These are phyloP conservation scores for Ophion ventricosus DNA, from an alignment of 2,888 invertebrate genomes.

Conservation along the genomic window DNA sequence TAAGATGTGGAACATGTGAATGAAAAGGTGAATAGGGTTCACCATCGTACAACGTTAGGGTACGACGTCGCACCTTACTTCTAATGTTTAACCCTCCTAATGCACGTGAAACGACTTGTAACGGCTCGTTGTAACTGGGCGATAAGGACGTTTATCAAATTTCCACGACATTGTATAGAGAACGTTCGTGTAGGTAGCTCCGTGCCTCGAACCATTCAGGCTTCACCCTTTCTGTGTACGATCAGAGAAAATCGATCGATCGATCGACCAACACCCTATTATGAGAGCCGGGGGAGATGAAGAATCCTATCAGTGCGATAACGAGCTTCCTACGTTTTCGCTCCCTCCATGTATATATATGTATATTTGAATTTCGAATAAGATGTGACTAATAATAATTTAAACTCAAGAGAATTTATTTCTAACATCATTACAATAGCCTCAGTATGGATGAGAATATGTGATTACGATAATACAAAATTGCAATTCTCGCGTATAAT, in stretches of 20 bases:
- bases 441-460: neutral
- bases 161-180: conserved; percentile 42
- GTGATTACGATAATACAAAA: conserved; percentile 9
- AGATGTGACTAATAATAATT: neutral
- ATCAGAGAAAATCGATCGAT: conserved; percentile 29
- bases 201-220: neutral
- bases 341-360: neutral
- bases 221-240: conserved; percentile 20
- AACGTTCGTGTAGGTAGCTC: conserved; percentile 26
- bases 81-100: conserved; percentile 10
- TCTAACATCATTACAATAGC: conserved; percentile 9
- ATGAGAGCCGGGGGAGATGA: conserved; percentile 16
- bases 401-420: conserved; percentile 4
- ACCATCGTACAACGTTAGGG: neutral
- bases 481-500: neutral
- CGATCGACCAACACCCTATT: conserved; percentile 3
- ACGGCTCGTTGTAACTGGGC: neutral
- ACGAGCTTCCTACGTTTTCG: conserved; percentile 23
- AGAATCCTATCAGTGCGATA: conserved; percentile 31
- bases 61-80: conserved; percentile 16
- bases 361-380: neutral
- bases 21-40: conserved; percentile 39
- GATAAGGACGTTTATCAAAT: conserved; percentile 49
- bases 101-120: conserved; percentile 13
- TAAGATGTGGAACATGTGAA: neutral